Evolutionary conservation across 1,140 invertebrate species (phyloP), one percentile per base, ranked within the genome.

Genomic region (Neodiprion pinetum): DNA sequence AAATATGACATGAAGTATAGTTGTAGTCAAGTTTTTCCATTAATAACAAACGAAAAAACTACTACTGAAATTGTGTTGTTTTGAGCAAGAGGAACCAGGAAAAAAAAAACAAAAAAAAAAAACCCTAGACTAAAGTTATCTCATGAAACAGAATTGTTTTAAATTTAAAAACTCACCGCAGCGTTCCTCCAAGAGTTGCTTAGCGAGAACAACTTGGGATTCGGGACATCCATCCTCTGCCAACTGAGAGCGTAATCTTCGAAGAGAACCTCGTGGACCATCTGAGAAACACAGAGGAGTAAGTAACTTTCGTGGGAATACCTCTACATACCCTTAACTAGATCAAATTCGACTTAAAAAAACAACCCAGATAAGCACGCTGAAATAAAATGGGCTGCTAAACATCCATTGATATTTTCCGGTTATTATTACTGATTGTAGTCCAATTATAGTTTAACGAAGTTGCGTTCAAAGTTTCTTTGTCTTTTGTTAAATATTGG

Each of bases 151-250:
- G 70, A 67, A 74, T 4, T 89, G 86, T 75, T 89, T 87, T 71
- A 28, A 14, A 7, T 67, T 50, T 9, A 68, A 67, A 40, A 71
- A 78, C 84, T 82, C 89, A 94, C 93, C 93, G 86, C 91, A 92
- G 87, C 90, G 88, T 84, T 94, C 92, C 77, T 94, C 91, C 73
- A 95, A 87, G 14, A 95, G 85, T 80, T 93, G 91, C 84, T 95
- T 95, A 14, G 94, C 95, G 53, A 95, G 86, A 65, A 94, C 92
- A 67, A 95, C 92, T 88, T 95, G 95, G 67, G 93, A 94, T 81
- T 95, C 94, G 1, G 94, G 92, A 88, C 94, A 95, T 17, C 94
- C 94, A 85, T 95, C 94, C 81, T 94, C 93, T 7, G 94, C 94
- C 53, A 95, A 81, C 80, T 94, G 93, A 78, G 91, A 93, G 48